Evolutionary conservation across 2,888 invertebrate genomes (phyloP).

Genomic region (Eucriotettix oculatus): DNA sequence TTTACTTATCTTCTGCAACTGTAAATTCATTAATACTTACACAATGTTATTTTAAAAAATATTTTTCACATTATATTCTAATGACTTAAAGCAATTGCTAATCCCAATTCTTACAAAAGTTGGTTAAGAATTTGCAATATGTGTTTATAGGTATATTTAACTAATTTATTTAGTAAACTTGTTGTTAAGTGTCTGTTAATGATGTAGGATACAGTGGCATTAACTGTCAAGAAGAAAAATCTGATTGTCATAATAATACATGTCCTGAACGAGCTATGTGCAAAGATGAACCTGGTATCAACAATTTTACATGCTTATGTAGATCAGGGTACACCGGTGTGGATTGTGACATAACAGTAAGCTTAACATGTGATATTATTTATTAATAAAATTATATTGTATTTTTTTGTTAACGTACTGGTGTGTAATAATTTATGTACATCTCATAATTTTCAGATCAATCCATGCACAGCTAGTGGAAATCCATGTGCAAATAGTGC

Average conservation of each 20-base stretch:
- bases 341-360: slow-evolving; percentile 76
- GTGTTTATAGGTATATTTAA: no score
- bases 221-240: slow-evolving; percentile 74
- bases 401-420: not conserved
- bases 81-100: no score
- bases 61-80: no score
- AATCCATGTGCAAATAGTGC: slow-evolving; percentile 87
- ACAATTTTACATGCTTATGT: slow-evolving; percentile 84
- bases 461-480: slow-evolving; percentile 76
- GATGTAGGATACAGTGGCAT: slow-evolving; percentile 53
- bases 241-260: slow-evolving; percentile 75
- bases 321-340: slow-evolving; percentile 86
- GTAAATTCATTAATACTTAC: no score
- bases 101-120: no score
- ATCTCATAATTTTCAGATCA: slow-evolving; percentile 39
- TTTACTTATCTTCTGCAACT: not conserved
- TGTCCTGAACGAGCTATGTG: slow-evolving; percentile 95
- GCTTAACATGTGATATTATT: not conserved
- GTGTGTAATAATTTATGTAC: not conserved
- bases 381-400: not conserved
- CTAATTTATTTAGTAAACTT: no score
- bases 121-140: no score
- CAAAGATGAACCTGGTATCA: slow-evolving; percentile 80
- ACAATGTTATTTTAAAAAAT: no score
- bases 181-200: not conserved